Conservation (phyloP, 2,888 invertebrate species). For the Ennomos fuscantarius region DNA sequence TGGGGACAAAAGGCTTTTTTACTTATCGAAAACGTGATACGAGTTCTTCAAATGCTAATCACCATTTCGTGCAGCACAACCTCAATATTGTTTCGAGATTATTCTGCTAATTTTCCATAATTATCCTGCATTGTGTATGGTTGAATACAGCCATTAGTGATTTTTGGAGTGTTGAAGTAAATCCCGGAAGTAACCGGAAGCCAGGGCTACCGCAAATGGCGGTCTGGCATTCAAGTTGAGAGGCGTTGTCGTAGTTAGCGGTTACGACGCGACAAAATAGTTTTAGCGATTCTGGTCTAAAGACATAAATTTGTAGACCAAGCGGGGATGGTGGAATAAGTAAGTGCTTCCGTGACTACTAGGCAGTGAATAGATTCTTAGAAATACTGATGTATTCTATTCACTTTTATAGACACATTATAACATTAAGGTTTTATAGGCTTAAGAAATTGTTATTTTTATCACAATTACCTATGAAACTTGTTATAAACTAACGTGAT, state of each 20-base stretch:
- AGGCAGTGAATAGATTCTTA: too few relatives aligned
- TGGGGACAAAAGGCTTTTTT: slow-evolving; percentile 2
- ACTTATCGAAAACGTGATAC: slow-evolving; percentile 13
- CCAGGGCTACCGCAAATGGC: slow-evolving; percentile 46
- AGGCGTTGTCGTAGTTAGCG: slow-evolving; percentile 60
- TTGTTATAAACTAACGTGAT: too few relatives aligned
- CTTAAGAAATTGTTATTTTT: too few relatives aligned
- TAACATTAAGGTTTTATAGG: too few relatives aligned
- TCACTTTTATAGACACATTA: too few relatives aligned
- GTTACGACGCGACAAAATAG: slow-evolving; percentile 57
- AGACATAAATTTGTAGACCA: slow-evolving; percentile 21
- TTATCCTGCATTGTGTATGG: slow-evolving; percentile 44
- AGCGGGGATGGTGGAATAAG: not conserved
- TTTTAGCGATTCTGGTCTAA: slow-evolving; percentile 36
- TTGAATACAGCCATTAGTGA: slow-evolving; percentile 50
- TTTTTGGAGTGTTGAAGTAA: slow-evolving; percentile 42
- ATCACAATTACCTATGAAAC: too few relatives aligned
- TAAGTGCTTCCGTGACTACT: not conserved
- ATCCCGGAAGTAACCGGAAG: slow-evolving; percentile 42
- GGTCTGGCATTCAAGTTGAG: slow-evolving; percentile 46
- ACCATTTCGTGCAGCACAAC: slow-evolving; percentile 55
- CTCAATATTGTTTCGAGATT: slow-evolving; percentile 48
- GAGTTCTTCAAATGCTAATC: slow-evolving; percentile 45
- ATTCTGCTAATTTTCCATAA: slow-evolving; percentile 50
- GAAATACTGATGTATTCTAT: too few relatives aligned